Percentiles rank a stretch among this genome's conserved stretches.
These are phyloP conservation scores for Parnassius smintheus DNA, from an alignment of 2,888 invertebrate genomes.

Conservation along the genomic window DNA sequence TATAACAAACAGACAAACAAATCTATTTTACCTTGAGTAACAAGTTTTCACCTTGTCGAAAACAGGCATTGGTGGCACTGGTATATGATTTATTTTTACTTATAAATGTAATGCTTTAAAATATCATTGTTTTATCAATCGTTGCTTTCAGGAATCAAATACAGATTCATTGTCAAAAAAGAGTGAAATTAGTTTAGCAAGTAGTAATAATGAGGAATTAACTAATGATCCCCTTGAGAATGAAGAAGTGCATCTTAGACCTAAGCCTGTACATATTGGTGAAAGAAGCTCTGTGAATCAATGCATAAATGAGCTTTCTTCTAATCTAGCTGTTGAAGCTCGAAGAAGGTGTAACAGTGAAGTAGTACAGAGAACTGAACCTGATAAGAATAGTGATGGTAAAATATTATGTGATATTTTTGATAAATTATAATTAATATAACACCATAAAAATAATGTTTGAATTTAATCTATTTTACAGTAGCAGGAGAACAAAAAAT, in stretches of 20 bases:
- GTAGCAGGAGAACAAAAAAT: conserved; percentile 66
- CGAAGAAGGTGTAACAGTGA: conserved; percentile 76
- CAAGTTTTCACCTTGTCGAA: not conserved
- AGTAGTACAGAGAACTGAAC: conserved; percentile 68
- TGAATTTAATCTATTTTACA: conserved; percentile 33
- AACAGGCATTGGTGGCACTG: not conserved
- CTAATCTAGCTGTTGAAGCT: conserved; percentile 70
- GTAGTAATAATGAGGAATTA: conserved; percentile 63
- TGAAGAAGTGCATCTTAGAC: conserved; percentile 68
- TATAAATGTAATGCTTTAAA: not conserved
- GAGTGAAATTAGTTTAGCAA: conserved; percentile 60
- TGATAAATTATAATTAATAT: not conserved
- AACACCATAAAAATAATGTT: not conserved
- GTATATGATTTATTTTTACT: not conserved
- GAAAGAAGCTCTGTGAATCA: conserved; percentile 81
- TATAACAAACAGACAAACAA: conserved; percentile 3
- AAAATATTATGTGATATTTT: conserved; percentile 29
- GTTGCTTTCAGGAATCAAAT: conserved; percentile 54
- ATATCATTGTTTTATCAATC: no score
- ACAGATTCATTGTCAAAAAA: conserved; percentile 66
- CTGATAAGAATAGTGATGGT: conserved; percentile 64
- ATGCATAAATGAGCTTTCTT: conserved; percentile 87
- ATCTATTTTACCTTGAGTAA: not conserved
- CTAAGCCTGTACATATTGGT: conserved; percentile 57
- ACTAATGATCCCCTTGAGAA: conserved; percentile 53